phyloP scores from a whole-genome alignment of 2,113 vertebrate species.

The Pungitius pungitius region DNA sequence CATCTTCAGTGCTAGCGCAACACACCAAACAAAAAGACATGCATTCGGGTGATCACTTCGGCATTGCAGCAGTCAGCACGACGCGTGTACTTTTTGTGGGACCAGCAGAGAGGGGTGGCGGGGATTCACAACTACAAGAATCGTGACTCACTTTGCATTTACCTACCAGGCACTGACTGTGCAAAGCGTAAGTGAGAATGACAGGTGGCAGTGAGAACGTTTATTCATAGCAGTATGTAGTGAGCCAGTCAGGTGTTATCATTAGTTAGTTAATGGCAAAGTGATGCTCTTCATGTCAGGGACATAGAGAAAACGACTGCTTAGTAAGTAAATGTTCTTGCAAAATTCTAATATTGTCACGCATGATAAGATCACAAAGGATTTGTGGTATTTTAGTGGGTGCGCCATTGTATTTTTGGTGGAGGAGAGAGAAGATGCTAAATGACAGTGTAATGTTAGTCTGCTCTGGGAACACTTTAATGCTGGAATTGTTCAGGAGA shows the following conservation, averaged over 20 bases:
- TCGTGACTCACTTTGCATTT: constrained; percentile 56
- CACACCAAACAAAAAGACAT: constrained; percentile 61
- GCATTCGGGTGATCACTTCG: constrained; percentile 71
- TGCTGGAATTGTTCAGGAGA: constrained; percentile 8
- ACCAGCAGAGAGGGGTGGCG: constrained; percentile 12
- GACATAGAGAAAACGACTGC: constrained; percentile 58
- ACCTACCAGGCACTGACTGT: constrained; percentile 79
- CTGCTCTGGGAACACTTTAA: constrained; percentile 22
- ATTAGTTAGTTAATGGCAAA: constrained; percentile 82
- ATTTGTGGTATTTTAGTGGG: constrained; percentile 46
- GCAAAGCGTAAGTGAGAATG: constrained; percentile 75
- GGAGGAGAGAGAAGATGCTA: constrained; percentile 40
- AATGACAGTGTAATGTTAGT: constrained; percentile 40
- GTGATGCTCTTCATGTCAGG: constrained; percentile 70
- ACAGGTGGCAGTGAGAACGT: constrained; percentile 71
- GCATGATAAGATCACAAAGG: constrained; percentile 80
- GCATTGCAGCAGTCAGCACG: constrained; percentile 79
- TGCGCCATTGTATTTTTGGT: constrained; percentile 46
- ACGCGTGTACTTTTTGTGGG: constrained; percentile 18
- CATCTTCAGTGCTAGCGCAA: constrained; percentile 32
- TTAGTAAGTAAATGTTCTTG: constrained; percentile 61
- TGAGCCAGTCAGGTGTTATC: constrained; percentile 74
- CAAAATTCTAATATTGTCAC: constrained; percentile 67
- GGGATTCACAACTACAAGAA: constrained; percentile 42
- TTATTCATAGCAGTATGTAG: constrained; percentile 76